Base-by-base conservation (phyloP, 2,797 vertebrate genomes). In the Girardinus metallicus region DNA sequence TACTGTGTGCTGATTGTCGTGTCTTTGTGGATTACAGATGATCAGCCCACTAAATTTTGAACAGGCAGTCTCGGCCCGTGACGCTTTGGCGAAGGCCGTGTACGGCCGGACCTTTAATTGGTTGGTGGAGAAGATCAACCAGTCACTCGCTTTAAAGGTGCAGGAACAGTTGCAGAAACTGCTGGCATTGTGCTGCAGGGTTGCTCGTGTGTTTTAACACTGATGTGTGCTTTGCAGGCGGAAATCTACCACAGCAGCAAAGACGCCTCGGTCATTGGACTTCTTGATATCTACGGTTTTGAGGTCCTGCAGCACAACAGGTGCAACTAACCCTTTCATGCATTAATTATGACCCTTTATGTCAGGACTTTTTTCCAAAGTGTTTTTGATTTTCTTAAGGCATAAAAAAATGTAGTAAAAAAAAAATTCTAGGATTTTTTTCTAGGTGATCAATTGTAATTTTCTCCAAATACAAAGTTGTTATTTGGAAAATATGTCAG, bases 211-310 rank as follows among this genome's bases (percentile, higher is more conserved):
- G n/a, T 62, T 85, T 74, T 46, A 3, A 18, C 2, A 39, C 44
- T 88, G 46, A 62, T 78, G 6, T 66, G 55, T 71, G 29, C 0
- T 64, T 73, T 12, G 70, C 91, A 99, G 98, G 97, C 97, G 26
- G 94, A 96, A 23, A 96, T 96, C 51, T 94, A 95, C 93, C 96
- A 96, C 13, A 96, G 95, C 90, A 95, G 95, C 82, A 97, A 96
- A 80, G 94, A 93, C 82, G 97, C 97, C 60, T 97, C 97, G 0
- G 96, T 99, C 71, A 96, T 99, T 11, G 99, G 99, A 4, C 96
- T 99, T 80, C 94, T 99, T 57, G 99, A 99, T 76, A 99, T 99
- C 88, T 99, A 99, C 46, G 99, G 99, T 47, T 99, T 99, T 87
- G 99, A 99, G 86, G 97, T 99, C 81, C 97, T 99, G 85, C 97